Evolutionary conservation across 1,140 invertebrate genomes (phyloP).

Genomic region (Ericerus pela): DNA sequence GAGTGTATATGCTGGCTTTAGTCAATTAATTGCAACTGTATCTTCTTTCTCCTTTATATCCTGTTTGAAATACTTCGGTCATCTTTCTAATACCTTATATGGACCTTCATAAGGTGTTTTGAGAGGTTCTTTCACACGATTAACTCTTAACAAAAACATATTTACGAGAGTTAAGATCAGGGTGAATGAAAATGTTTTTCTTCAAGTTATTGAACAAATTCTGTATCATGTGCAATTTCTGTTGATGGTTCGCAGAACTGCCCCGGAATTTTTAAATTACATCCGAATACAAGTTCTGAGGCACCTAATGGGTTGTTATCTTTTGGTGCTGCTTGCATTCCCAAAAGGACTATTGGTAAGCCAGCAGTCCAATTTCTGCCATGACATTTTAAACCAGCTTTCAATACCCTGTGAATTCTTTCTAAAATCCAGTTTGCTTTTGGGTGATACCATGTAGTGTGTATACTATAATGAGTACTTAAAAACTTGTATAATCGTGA

Average conservation of each 20-base stretch:
- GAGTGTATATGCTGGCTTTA: constrained; percentile 13
- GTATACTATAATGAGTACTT: not conserved
- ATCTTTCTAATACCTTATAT: constrained; percentile 1
- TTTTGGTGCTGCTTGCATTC: not conserved
- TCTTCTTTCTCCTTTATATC: not conserved
- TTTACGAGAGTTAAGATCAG: constrained; percentile 6
- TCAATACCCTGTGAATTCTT: constrained; percentile 25
- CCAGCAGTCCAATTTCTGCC: not conserved
- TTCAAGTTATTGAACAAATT: too few species aligned
- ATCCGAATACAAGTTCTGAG: too few species aligned
- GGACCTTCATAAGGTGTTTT: constrained; percentile 9
- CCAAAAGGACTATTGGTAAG: not conserved
- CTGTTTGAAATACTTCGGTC: not conserved
- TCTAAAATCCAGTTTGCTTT: constrained; percentile 24
- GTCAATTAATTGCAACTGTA: constrained; percentile 8
- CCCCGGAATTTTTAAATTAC: not conserved
- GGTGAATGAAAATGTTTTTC: too few species aligned
- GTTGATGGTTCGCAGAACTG: not conserved
- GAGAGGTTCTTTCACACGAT: constrained; percentile 3
- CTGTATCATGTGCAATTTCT: not conserved
- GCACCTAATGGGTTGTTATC: too few species aligned
- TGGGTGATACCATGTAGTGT: constrained; percentile 13
- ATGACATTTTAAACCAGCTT: too few species aligned
- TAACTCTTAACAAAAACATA: constrained; percentile 11
- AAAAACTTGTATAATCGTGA: not conserved